phyloP scores from a whole-genome alignment of 2,888 invertebrate genomes.

The Monochamus alternatus region DNA sequence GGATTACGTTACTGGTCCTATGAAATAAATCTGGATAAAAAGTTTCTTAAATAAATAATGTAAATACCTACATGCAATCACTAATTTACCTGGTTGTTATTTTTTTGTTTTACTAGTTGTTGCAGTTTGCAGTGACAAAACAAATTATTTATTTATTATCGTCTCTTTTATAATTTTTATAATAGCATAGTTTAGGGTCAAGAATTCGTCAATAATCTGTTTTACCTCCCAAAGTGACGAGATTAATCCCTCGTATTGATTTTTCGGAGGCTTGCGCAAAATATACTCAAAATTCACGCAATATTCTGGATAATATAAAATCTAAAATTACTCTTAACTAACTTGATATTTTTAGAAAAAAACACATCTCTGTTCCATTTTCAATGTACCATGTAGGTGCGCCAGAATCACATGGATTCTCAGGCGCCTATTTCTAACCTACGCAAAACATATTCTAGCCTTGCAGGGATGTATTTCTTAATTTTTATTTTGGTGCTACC shows the following conservation, averaged over 20 bases:
- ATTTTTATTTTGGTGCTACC: not conserved
- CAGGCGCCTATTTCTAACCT: not conserved
- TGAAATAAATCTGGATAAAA: too few relatives aligned
- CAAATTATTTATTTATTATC: too few relatives aligned
- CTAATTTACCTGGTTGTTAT: too few relatives aligned
- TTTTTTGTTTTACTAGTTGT: too few relatives aligned
- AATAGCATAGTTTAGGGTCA: too few relatives aligned
- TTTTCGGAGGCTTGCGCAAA: slow-evolving; percentile 34
- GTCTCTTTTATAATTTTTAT: too few relatives aligned
- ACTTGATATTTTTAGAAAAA: slow-evolving; percentile 34
- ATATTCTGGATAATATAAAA: slow-evolving; percentile 19
- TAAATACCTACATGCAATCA: too few relatives aligned
- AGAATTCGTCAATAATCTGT: not conserved
- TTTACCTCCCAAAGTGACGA: not conserved
- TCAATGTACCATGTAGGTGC: not conserved
- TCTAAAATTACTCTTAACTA: slow-evolving; percentile 28
- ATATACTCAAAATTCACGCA: slow-evolving; percentile 4
- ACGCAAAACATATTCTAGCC: not conserved
- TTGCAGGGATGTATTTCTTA: slow-evolving; percentile 8
- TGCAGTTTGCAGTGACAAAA: too few relatives aligned
- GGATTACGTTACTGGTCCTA: too few relatives aligned
- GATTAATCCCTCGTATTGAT: slow-evolving; percentile 21
- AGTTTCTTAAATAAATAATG: too few relatives aligned
- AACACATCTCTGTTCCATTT: slow-evolving; percentile 22
- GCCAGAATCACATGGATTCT: slow-evolving; percentile 10